Conservation (phyloP, 2,888 invertebrate genomes). For the Drosophila paranaensis region DNA sequence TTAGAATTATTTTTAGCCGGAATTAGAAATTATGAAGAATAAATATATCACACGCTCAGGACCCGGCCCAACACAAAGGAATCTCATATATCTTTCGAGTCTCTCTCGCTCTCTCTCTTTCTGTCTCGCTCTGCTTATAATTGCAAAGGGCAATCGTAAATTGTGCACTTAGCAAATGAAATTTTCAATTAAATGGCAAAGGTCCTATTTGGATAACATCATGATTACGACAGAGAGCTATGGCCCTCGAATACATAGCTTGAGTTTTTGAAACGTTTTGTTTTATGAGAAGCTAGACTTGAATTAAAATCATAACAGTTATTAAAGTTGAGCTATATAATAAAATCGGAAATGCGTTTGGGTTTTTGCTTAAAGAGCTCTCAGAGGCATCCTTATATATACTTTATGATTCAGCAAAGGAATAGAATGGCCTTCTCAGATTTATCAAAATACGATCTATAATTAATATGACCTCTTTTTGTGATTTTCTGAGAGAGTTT, state of each 20-base stretch:
- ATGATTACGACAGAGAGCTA: not conserved
- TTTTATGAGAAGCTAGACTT: not conserved
- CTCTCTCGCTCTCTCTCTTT: not conserved
- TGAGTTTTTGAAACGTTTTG: not conserved
- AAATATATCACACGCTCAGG: conserved; percentile 69
- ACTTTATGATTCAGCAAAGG: no score
- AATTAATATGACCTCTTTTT: no score
- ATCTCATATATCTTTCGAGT: conserved; percentile 49
- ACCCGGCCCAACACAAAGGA: conserved; percentile 33
- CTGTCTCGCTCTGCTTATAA: conserved; percentile 33
- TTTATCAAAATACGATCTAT: no score
- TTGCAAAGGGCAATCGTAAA: conserved; percentile 65
- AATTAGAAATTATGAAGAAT: conserved; percentile 81
- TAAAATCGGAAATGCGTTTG: no score
- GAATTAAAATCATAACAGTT: not conserved
- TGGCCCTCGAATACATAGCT: not conserved
- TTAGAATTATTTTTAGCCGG: conserved; percentile 80
- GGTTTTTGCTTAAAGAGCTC: no score
- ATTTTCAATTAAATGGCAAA: conserved; percentile 38
- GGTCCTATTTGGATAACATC: conserved; percentile 10
- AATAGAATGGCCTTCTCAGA: no score
- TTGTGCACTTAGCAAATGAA: conserved; percentile 69
- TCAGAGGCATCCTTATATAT: no score
- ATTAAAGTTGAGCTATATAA: no score
- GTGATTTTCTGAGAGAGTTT: no score